Evolutionary conservation across 2,797 vertebrate genomes (phyloP), one percentile per base, ranked within the genome.

Genomic region (Apogon talboti): DNA sequence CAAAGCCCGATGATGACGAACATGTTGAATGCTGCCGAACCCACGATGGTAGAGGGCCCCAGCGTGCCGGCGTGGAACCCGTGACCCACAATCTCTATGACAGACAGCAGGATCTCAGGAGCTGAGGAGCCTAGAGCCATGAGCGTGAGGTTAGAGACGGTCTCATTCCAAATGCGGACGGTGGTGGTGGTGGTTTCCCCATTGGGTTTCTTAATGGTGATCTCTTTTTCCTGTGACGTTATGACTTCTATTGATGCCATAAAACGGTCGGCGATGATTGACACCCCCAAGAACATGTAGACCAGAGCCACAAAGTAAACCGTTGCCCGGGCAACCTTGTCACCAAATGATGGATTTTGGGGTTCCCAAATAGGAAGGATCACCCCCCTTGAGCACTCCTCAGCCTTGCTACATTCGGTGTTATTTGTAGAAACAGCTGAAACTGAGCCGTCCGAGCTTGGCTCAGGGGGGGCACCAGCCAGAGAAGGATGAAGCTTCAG

Each of bases 241-340:
- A 99, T 99, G 70, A 99, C 98, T 90, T 99, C 98, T 13, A 99
- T 99, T 1, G 98, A 99, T 14, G 98, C 97, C 98, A 99, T 99
- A 92, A 99, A 99, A 41, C 98, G 96, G 66, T 99, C 98, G 0
- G 98, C 98, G n/a, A 99, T 93, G 90, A 99, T 99, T 1, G 98
- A 99, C 61, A 99, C 98, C 4, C 98, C 98, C 2, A 99, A 93
- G 85, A 99, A 99, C 98, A 99, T 99, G 92, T 99, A 99, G 68
- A 93, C 95, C 94, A 99, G 92, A 0, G 98, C 98, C 85, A 99
- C 98, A 53, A 99, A 99, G 75, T 99, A 99, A 67, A 99, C 98
- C 0, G 97, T 98, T 0, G 98, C 98, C 77, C 98, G 93, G 49
- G 98, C 98, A 3, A 99, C 96, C 89, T 99, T 99, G 91, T 99